Base-by-base conservation (phyloP, 2,113 vertebrate genomes). In the Sigmodon hispidus region DNA sequence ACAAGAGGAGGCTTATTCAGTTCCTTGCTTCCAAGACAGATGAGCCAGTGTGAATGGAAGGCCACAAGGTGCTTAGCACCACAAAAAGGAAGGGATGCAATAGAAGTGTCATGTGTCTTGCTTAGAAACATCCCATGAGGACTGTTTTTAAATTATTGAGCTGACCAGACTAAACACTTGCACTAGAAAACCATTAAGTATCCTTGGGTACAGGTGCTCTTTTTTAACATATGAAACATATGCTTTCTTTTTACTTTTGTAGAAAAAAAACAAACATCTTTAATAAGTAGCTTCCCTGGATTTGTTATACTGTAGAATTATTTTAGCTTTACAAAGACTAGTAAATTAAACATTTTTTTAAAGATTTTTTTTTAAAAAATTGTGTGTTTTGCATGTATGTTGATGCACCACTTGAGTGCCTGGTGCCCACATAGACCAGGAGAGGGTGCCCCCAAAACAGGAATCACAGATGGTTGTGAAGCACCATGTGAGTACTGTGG, bases 241-340 rank as follows among this genome's bases (percentile, higher is more conserved):
- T 87, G 48, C 36, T 29, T 93, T 88, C 90, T 45, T 93, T 76
- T 93, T 88, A 87, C 36, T 93, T 76, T 89, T 84, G 76, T 34
- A 87, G 69, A 31, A 52, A 93, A 52, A 93, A 86, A 34, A 50
- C 79, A 87, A 75, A 70, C 77, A 67, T 80, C 61, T 79, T 92
- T 85, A 93, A 70, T 19, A 81, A 11, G 75, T 45, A 48, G 19
- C 19, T 84, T 59, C 55, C 59, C 80, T 13, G 21, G 9, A 89
- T 65, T 34, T 61, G 59, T 1, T 80, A 31, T 31, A 45, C 29
- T 85, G 75, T 52, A 94, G 59, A 90, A 94, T 52, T 87, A 73
- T 81, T 93, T n/a, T 11, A 88, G 57, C 50, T 92, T 88, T 69
- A 19, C 21, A 92, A 90, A 59, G 5, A 24, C 52, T 43, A 81